These are phyloP conservation scores for Sipha flava DNA, from an alignment of 1,140 invertebrate species.

Conservation along the genomic window DNA sequence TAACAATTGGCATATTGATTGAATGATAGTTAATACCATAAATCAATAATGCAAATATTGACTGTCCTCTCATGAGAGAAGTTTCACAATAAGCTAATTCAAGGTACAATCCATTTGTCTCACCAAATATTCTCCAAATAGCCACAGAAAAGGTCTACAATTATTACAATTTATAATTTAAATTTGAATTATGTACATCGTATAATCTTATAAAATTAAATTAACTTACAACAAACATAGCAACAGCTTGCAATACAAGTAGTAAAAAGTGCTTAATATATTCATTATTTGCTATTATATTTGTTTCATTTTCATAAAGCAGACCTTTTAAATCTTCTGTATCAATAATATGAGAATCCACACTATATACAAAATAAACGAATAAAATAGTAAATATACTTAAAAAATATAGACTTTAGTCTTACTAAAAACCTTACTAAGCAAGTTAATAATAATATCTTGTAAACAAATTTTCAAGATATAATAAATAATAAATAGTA, in stretches of 20 bases:
- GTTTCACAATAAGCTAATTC: slow-evolving; percentile 19
- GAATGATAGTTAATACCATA: slow-evolving; percentile 18
- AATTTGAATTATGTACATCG: not conserved
- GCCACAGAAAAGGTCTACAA: slow-evolving; percentile 20
- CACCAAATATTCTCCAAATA: slow-evolving; percentile 30
- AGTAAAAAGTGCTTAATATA: slow-evolving; percentile 12
- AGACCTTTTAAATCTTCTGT: slow-evolving; percentile 19
- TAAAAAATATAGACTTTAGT: not conserved
- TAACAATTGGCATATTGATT: not conserved
- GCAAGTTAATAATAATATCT: no score
- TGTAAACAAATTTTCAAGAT: not conserved
- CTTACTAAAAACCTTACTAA: no score
- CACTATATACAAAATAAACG: not conserved
- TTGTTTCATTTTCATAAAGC: not conserved
- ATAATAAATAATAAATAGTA: not conserved
- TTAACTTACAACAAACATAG: slow-evolving; percentile 27
- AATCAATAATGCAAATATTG: slow-evolving; percentile 23
- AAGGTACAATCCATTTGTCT: slow-evolving; percentile 25
- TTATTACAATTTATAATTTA: not conserved
- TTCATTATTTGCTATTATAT: not conserved
- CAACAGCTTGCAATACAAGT: slow-evolving; percentile 9
- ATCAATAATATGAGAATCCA: slow-evolving; percentile 6
- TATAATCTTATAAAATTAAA: not conserved
- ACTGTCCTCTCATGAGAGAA: slow-evolving; percentile 15
- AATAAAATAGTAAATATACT: not conserved